Conservation (phyloP, 2,888 invertebrate genomes). For the Drosophila prostipennis region DNA sequence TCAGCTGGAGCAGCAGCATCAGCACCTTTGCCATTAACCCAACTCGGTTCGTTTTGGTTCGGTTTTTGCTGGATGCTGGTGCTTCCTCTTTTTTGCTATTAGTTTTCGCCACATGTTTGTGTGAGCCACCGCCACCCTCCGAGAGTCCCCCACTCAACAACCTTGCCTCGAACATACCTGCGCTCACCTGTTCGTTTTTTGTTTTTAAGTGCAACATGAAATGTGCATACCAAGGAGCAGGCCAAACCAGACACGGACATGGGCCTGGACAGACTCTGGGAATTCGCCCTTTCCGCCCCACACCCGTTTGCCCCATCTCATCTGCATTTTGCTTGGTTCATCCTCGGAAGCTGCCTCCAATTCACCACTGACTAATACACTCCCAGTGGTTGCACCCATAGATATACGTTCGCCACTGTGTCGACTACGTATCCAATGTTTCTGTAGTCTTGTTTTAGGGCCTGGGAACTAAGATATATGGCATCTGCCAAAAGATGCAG, state of each 20-base stretch:
- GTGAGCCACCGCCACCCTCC: constrained; percentile 11
- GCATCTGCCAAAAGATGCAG: constrained; percentile 77
- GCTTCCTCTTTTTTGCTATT: constrained; percentile 65
- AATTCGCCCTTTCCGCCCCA: constrained; percentile 7
- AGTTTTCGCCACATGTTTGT: constrained; percentile 64
- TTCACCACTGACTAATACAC: constrained; percentile 24
- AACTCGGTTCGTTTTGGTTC: constrained; percentile 50
- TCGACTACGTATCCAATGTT: constrained; percentile 58
- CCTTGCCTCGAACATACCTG: constrained; percentile 19
- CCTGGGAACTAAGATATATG: constrained; percentile 69
- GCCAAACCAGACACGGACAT: constrained; percentile 36
- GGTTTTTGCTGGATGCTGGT: constrained; percentile 32
- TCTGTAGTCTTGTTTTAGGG: constrained; percentile 55
- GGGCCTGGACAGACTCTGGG: constrained; percentile 30
- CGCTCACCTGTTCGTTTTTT: constrained; percentile 37
- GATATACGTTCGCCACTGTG: constrained; percentile 31
- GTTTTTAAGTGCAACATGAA: constrained; percentile 75
- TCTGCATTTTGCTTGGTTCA: constrained; percentile 55
- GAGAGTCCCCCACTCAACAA: constrained; percentile 3
- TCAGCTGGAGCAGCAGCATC: constrained; percentile 50
- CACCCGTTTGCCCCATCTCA: constrained; percentile 42
- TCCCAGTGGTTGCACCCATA: constrained; percentile 41
- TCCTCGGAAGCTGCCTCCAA: background rate
- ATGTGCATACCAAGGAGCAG: constrained; percentile 74
- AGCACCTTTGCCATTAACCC: constrained; percentile 78